Conservation (phyloP, 2,113 vertebrate genomes). For the Murina feae region DNA sequence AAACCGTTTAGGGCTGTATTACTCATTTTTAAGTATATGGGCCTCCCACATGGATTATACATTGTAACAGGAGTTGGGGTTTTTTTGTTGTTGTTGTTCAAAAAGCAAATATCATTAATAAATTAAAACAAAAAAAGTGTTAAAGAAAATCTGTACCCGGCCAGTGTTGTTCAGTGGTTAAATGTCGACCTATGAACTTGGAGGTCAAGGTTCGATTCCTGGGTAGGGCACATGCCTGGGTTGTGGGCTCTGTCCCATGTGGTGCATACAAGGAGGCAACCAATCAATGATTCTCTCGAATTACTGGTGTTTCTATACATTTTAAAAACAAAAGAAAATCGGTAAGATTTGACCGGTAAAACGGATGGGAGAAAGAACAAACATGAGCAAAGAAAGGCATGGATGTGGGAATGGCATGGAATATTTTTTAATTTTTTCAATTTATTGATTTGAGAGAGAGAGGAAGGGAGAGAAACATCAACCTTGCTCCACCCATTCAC, state of each 20-base stretch:
- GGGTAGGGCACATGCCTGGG: neutral
- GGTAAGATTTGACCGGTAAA: neutral
- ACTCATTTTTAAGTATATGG: neutral
- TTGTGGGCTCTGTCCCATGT: neutral
- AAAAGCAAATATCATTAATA: slow-evolving; percentile 1
- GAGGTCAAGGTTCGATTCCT: neutral
- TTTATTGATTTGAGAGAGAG: too few species aligned
- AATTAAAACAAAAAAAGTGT: neutral
- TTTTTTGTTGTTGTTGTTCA: neutral
- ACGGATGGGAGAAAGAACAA: neutral
- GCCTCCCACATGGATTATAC: neutral
- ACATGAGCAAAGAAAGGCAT: neutral
- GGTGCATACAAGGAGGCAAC: neutral
- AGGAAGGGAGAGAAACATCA: too few species aligned
- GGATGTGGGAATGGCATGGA: neutral
- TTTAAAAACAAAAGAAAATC: neutral
- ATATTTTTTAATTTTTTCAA: neutral
- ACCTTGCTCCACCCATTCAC: neutral
- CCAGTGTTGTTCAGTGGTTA: neutral
- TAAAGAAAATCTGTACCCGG: too few species aligned
- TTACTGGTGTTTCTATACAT: neutral
- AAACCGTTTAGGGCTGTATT: too few species aligned
- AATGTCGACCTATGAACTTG: neutral
- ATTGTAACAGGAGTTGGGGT: neutral
- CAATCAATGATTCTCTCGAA: neutral